Evolutionary conservation across 2,888 invertebrate genomes (phyloP).

Genomic region (Noctua comes): DNA sequence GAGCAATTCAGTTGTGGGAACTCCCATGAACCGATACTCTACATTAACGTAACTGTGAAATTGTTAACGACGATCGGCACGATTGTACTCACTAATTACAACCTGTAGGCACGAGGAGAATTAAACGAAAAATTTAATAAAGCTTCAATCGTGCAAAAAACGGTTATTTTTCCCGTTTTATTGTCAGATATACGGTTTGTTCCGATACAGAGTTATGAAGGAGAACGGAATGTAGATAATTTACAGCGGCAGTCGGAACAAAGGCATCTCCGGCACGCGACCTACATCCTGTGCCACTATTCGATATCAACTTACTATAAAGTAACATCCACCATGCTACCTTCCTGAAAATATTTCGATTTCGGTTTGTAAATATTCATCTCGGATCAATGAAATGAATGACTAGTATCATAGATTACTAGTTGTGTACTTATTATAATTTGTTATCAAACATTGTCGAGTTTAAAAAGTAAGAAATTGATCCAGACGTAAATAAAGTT

Average conservation of each 20-base stretch:
- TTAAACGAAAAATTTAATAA: constrained; percentile 64
- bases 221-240: constrained; percentile 83
- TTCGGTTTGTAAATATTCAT: background rate
- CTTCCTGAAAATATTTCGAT: constrained; percentile 37
- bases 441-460: background rate
- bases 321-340: constrained; percentile 59
- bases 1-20: constrained; percentile 26
- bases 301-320: constrained; percentile 74
- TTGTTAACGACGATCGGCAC: constrained; percentile 45
- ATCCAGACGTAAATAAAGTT: background rate
- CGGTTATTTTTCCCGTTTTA: constrained; percentile 66
- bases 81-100: constrained; percentile 50
- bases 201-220: constrained; percentile 82
- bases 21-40: constrained; percentile 20
- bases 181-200: constrained; percentile 68
- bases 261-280: constrained; percentile 80
- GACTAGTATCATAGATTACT: background rate
- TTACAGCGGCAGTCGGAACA: constrained; percentile 81
- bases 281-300: constrained; percentile 78
- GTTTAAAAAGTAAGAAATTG: background rate
- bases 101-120: constrained; percentile 37
- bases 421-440: background rate
- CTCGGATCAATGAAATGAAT: background rate
- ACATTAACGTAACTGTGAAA: constrained; percentile 36
- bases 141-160: constrained; percentile 61